These are phyloP conservation scores for Parthenolecanium corni DNA, from an alignment of 2,888 invertebrate genomes.

Conservation along the genomic window DNA sequence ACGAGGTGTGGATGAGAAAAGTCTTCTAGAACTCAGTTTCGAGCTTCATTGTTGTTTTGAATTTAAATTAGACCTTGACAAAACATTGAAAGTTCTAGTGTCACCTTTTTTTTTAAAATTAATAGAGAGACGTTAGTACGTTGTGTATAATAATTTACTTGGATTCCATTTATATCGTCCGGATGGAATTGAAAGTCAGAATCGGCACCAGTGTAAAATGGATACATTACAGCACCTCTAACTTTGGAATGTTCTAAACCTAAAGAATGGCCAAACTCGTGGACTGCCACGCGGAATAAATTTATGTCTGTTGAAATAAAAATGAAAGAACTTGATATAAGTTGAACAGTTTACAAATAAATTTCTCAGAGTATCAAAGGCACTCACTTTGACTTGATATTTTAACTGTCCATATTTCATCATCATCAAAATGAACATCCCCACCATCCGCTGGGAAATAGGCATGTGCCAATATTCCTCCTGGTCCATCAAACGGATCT, in stretches of 20 bases:
- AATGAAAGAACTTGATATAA: no score
- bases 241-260: conserved; percentile 91
- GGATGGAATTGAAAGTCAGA: conserved; percentile 70
- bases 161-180: conserved; percentile 77
- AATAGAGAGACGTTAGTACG: no score
- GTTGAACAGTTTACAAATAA: no score
- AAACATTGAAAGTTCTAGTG: no score
- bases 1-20: no score
- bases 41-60: no score
- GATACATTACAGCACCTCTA: conserved; percentile 85
- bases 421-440: conserved; percentile 94
- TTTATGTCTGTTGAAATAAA: conserved; percentile 62
- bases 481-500: conserved; percentile 91
- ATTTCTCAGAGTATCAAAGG: no score
- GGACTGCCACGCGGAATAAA: conserved; percentile 87
- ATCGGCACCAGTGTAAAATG: conserved; percentile 88
- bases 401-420: conserved; percentile 92
- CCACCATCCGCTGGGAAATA: conserved; percentile 95
- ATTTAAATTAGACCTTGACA: no score
- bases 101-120: no score
- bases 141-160: no score
- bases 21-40: no score
- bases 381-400: no score
- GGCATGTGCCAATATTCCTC: conserved; percentile 90
- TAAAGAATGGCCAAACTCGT: conserved; percentile 93